Evolutionary conservation across 2,888 invertebrate species (phyloP), one percentile per base, ranked within the genome.

Genomic region (Eudemis profundana): DNA sequence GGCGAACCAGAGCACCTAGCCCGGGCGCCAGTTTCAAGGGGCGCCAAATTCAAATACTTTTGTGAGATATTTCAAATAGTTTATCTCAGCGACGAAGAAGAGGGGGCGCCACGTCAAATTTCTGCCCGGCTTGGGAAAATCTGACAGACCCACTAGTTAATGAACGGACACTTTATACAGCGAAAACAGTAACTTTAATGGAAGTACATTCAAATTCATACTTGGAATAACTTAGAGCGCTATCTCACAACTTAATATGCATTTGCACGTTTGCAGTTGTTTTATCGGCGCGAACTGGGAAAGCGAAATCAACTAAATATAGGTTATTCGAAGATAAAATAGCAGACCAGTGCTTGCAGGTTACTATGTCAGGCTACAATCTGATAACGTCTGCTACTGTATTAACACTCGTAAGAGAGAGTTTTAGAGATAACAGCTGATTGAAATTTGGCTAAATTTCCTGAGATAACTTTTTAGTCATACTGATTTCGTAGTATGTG

Each of bases 301-400:
- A 57, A 42, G 49, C 63, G 10, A 36, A 50, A 44, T 57, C 27
- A 56, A 15, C 56, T 17, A 33, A 50, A 64, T 53, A 59, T 59
- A 59, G 36, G 36, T 40, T 49, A 42, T 14, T 60, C 29, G 46
- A 50, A 44, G 50, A 65, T 60, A 65, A 51, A 33, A 8, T 5
- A 17, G 38, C 15, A 14, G 15, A 49, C 23, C 19, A 23, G 17
- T 23, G 49, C 33, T 19, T 51, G 7, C 42, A 56, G 64, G 64
- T 64, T 64, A 64, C 50, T 60, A 29, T 65, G 65, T 53, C 65
- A n/a, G 14, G 40, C 54, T 47, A 57, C 10, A 50, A 50, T 57
- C 49, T 21, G 63, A 63, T 63, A 63, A 33, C 47, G n/a, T 47
- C 2, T 56, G 29, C 47, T 21, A 10, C 29, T 40, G 23, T 14